A percentile compares a stretch with the other conserved stretches of the same genome.
phyloP scores from a whole-genome alignment of 2,797 vertebrate genomes.

The Aulostomus chinensis region DNA sequence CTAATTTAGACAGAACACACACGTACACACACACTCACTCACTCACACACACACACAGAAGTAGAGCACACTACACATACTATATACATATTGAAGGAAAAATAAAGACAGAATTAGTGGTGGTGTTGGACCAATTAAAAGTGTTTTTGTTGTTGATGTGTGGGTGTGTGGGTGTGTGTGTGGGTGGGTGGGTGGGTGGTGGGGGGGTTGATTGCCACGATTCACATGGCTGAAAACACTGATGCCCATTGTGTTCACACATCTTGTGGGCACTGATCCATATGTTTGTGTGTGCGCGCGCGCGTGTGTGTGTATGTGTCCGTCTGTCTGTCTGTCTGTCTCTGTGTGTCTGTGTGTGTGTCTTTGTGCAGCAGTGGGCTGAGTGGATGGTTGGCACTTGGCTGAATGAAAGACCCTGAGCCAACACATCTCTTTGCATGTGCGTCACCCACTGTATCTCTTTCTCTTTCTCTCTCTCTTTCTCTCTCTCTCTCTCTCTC shows the following conservation, averaged over 20 bases:
- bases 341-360: slow-evolving; percentile 6
- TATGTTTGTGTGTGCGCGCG: slow-evolving; percentile 3
- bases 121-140: not conserved
- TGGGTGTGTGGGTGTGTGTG: not conserved
- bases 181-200: not conserved
- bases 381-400: slow-evolving; percentile 52
- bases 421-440: slow-evolving; percentile 54
- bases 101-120: not conserved
- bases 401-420: slow-evolving; percentile 54
- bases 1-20: slow-evolving; percentile 12
- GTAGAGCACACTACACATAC: not conserved
- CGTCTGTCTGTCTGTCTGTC: no score
- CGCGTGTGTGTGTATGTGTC: slow-evolving; percentile 8
- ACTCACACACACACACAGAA: slow-evolving; percentile 6
- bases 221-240: slow-evolving; percentile 42
- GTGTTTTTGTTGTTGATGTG: not conserved
- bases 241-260: slow-evolving; percentile 51
- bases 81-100: not conserved
- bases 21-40: slow-evolving; percentile 7
- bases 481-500: not conserved
- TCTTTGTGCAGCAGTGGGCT: slow-evolving; percentile 34
- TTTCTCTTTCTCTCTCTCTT: no score
- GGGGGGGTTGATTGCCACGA: slow-evolving; percentile 21
- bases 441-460: slow-evolving; percentile 43
- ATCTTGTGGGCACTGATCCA: slow-evolving; percentile 32